Base-by-base conservation (phyloP, 2,113 vertebrate species). In the Chlorocebus sabaeus region DNA sequence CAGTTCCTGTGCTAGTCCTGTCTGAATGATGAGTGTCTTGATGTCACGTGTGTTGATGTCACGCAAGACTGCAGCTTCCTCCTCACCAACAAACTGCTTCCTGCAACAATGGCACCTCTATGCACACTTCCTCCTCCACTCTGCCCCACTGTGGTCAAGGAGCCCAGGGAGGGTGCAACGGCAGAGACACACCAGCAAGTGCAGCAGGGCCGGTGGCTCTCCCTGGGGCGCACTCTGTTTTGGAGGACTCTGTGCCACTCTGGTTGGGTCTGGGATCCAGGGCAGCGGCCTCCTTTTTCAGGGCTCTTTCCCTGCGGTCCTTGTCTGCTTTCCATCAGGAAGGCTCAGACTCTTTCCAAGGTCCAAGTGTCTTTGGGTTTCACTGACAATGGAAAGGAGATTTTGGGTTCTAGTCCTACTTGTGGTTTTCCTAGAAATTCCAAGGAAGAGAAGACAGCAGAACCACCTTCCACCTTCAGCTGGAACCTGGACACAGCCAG, bases 141-240 rank as follows among this genome's bases (percentile, higher is more conserved):
- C 68, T n/a, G 5, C 67, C 3, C 2, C 43, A 52, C 64, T 1
- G 12, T 2, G 20, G 0, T 2, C 7, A 20, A 50, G 72, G 52
- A 61, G 5, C 13, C 30, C 35, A 18, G 50, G 1, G 73, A 48
- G 27, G 7, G 30, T 10, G 30, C 16, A 11, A 64, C 5, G 6
- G 25, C 61, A 64, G 61, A 27, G 61, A 64, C 27, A 32, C 27
- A 12, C 27, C 61, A 14, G 61, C 67, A 68, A 16, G 14, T 13
- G 32, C 30, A 35, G 32, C 32, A 35, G 67, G 67, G 32, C 14
- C 3, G 67, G 6, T 78, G 80, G 72, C 59, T 18, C 50, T 48
- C 23, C 59, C 50, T 20, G 35, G 61, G 14, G 35, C 50, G 0
- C 0, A 0, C 75, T 73, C 20, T 48, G 1, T 3, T 27, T 12